Percentiles rank a stretch among this genome's conserved stretches.
Evolutionary conservation across 2,113 vertebrate species (phyloP).

Genomic region (Labeo rohita): DNA sequence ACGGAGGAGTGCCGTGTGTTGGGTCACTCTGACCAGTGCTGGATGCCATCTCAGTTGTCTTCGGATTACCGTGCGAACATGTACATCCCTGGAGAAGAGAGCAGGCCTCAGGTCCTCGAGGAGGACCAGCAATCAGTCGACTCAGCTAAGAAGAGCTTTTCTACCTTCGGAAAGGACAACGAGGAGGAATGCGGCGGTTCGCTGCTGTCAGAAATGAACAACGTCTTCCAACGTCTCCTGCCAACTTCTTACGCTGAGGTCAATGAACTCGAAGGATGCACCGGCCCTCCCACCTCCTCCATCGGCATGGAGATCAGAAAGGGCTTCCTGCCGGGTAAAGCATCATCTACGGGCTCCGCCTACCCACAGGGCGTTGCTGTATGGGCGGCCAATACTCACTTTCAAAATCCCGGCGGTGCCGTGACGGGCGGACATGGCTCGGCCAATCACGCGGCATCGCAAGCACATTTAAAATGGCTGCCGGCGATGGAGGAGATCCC

Average conservation of each 20-base stretch:
- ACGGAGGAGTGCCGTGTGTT: conserved; percentile 94
- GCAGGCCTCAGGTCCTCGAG: conserved; percentile 69
- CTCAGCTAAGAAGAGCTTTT: conserved; percentile 89
- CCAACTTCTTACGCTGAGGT: conserved; percentile 86
- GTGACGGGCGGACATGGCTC: conserved; percentile 62
- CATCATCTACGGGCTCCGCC: conserved; percentile 51
- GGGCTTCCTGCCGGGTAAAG: conserved; percentile 83
- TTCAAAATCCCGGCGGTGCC: conserved; percentile 83
- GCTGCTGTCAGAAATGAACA: conserved; percentile 95
- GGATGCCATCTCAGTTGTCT: conserved; percentile 92
- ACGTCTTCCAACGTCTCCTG: conserved; percentile 92
- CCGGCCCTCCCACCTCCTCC: conserved; percentile 51
- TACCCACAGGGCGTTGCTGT: conserved; percentile 92
- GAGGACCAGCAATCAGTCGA: conserved; percentile 83
- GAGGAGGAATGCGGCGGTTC: conserved; percentile 75
- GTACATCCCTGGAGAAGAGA: conserved; percentile 95
- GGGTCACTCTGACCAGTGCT: conserved; percentile 98
- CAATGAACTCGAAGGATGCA: conserved; percentile 68
- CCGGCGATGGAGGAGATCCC: conserved; percentile 99
- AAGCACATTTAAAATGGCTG: conserved; percentile 93
- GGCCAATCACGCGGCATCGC: conserved; percentile 62
- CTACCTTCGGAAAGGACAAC: conserved; percentile 93
- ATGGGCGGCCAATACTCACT: conserved; percentile 95
- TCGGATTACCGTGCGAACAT: conserved; percentile 93
- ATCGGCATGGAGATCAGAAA: conserved; percentile 86